Evolutionary conservation across 2,797 vertebrate genomes (phyloP).

Genomic region (Microctenopoma lineatum): DNA sequence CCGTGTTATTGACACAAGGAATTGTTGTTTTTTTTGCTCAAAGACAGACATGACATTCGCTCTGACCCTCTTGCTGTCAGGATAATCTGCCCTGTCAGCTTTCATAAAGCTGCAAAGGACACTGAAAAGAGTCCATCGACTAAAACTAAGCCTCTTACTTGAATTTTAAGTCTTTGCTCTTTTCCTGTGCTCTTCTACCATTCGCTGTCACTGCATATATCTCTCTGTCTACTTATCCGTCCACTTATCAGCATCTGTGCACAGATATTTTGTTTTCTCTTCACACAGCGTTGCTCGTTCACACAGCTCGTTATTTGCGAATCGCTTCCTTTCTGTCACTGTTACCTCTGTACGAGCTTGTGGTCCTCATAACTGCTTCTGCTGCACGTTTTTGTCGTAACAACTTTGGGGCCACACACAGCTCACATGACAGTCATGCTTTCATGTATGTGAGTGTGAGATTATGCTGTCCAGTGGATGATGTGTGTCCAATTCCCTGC

Average conservation of each 20-base stretch:
- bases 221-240: slow-evolving; percentile 56
- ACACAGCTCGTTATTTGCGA: slow-evolving; percentile 54
- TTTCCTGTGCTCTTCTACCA: slow-evolving; percentile 51
- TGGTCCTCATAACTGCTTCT: slow-evolving; percentile 57
- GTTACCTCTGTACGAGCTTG: slow-evolving; percentile 38
- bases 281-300: slow-evolving; percentile 20
- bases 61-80: slow-evolving; percentile 65
- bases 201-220: slow-evolving; percentile 30
- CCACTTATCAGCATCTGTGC: slow-evolving; percentile 25
- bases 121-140: slow-evolving; percentile 58
- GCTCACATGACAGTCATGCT: slow-evolving; percentile 13
- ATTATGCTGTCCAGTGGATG: slow-evolving; percentile 65
- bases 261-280: slow-evolving; percentile 31
- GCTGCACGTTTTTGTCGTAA: slow-evolving; percentile 27
- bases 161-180: slow-evolving; percentile 64
- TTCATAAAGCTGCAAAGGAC: slow-evolving; percentile 68
- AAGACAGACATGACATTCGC: slow-evolving; percentile 61
- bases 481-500: slow-evolving; percentile 61
- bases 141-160: slow-evolving; percentile 74
- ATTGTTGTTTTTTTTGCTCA: slow-evolving; percentile 60
- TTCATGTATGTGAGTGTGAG: slow-evolving; percentile 40
- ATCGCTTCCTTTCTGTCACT: slow-evolving; percentile 33
- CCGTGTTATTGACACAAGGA: slow-evolving; percentile 51
- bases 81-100: slow-evolving; percentile 77
- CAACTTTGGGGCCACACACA: slow-evolving; percentile 16